Evolutionary conservation across 2,113 vertebrate species (phyloP).

Genomic region (Neotoma lepida): DNA sequence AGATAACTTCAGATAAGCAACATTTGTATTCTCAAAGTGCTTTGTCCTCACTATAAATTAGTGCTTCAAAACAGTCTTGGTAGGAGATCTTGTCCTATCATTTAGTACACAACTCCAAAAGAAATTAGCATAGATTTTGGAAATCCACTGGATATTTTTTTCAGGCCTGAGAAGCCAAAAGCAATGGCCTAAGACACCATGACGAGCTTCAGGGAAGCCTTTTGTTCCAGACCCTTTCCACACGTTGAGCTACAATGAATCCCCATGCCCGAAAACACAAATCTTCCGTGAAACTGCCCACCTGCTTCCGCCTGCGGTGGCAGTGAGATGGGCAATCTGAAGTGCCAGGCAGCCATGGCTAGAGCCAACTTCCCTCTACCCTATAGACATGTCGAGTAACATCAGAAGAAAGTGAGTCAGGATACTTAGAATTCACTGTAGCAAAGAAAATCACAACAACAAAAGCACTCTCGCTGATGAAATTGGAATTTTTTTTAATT

Average conservation of each 20-base stretch:
- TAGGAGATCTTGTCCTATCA: constrained; percentile 49
- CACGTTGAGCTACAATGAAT: constrained; percentile 55
- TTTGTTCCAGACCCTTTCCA: constrained; percentile 39
- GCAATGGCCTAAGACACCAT: not conserved
- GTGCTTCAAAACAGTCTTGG: constrained; percentile 52
- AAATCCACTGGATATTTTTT: not conserved
- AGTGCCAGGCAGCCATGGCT: constrained; percentile 69
- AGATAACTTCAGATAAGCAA: not conserved
- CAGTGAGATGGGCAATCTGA: constrained; percentile 60
- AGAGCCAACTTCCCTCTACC: constrained; percentile 76
- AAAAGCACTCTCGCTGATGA: constrained; percentile 89
- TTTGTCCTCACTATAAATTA: not conserved
- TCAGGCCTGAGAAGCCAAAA: not conserved
- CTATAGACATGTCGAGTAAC: constrained; percentile 84
- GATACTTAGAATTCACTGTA: constrained; percentile 89
- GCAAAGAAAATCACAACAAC: constrained; percentile 88
- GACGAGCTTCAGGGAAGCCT: not conserved
- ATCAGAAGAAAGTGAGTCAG: constrained; percentile 84
- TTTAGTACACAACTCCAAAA: constrained; percentile 16
- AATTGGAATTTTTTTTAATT: constrained; percentile 92
- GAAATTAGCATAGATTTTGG: not conserved
- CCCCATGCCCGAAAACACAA: constrained; percentile 43
- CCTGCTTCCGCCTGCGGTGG: constrained; percentile 58
- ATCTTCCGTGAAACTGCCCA: constrained; percentile 46
- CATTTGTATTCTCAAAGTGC: not conserved